Conservation (phyloP, 2,113 vertebrate species). For the Pipa parva region DNA sequence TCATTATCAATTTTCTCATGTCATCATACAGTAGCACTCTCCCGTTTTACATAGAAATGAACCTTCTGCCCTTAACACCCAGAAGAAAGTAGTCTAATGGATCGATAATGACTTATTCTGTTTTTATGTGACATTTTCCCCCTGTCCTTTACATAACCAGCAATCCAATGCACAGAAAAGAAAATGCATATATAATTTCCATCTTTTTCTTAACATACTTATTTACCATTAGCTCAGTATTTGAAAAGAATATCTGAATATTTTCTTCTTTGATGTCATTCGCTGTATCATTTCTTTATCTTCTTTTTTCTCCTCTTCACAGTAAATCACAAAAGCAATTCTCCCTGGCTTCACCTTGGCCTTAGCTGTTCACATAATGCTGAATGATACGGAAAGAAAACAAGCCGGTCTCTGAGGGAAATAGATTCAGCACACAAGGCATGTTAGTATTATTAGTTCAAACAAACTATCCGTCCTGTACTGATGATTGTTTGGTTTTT, state of each 20-base stretch:
- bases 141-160: constrained; percentile 9
- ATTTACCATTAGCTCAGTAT: neutral
- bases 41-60: constrained; percentile 22
- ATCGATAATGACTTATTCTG: constrained; percentile 27
- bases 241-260: neutral
- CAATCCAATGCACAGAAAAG: neutral
- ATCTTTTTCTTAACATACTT: neutral
- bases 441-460: neutral
- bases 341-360: constrained; percentile 4
- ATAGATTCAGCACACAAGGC: neutral
- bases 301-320: neutral
- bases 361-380: neutral
- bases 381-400: neutral
- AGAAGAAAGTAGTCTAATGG: constrained; percentile 1
- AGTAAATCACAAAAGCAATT: constrained; percentile 17
- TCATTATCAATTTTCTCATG: constrained; percentile 17
- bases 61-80: constrained; percentile 13
- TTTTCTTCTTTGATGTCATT: too few species aligned
- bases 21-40: constrained; percentile 16
- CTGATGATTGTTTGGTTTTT: too few species aligned
- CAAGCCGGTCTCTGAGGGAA: neutral
- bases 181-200: neutral
- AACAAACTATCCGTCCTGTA: neutral
- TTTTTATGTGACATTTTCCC: constrained; percentile 2
- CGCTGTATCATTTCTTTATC: neutral